Evolutionary conservation across 2,113 vertebrate species (phyloP), one percentile per base, ranked within the genome.

Genomic region (Grammomys surdaster): DNA sequence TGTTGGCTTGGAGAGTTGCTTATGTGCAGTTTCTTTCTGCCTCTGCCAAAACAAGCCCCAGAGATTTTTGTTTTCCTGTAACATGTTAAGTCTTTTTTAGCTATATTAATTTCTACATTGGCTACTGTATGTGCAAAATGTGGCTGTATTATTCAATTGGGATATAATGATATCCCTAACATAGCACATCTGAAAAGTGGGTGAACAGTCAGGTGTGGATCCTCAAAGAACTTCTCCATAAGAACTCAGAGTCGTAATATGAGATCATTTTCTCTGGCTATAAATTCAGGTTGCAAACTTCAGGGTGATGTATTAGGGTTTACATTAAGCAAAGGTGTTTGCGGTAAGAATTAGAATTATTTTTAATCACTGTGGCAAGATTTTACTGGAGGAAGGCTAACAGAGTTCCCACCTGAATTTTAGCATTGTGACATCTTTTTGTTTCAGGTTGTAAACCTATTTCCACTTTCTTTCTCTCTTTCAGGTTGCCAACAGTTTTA

Each of bases 1-100:
- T 40, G 33, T 80, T 94, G 96, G 84, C 94, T 96, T 94, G 85
- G 95, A 97, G 85, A 31, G 63, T 88, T 97, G 78, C 90, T 96
- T 98, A 86, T 86, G 96, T 97, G 89, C 93, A 82, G 4, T 1
- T 63, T 96, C 80, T 1, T 43, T 94, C 56, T 70, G 89, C 51
- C 48, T 92, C 3, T 82, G 36, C 70, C 60, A 43, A 58, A 92
- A 89, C 16, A 82, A 46, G 85, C 56, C 43, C 84, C 90, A 33
- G 84, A 36, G 54, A 96, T 26, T 17, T 28, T 33, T 65, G 58
- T 22, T 54, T 43, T 88, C 14, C 26, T 22, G 6, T 48, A n/a
- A 84, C 69, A 3, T 40, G 3, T 19, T 33, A 87, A 43, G 43
- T 5, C 40, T 58, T 90, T 54, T 60, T 72, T 65, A 54, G 17